These are phyloP conservation scores for Sarcophaga peregrina DNA, from an alignment of 1,140 invertebrate genomes.

Conservation along the genomic window DNA sequence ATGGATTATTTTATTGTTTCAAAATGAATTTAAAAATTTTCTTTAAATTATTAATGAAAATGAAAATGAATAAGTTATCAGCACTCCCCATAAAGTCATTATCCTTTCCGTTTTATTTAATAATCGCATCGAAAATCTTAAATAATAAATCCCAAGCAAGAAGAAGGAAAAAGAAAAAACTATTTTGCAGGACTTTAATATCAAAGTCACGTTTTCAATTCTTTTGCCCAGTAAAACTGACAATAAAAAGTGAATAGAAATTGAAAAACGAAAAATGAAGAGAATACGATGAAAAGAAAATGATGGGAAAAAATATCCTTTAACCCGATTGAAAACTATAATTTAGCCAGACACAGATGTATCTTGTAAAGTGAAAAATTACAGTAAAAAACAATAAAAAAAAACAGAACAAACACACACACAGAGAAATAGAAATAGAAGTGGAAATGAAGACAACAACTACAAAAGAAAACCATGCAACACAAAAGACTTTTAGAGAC, in stretches of 20 bases:
- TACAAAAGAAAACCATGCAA: neutral
- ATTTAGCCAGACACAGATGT: conserved; percentile 4
- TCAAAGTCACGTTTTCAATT: conserved; percentile 10
- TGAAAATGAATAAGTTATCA: neutral
- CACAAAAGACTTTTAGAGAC: neutral
- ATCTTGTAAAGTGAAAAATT: neutral
- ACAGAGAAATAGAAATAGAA: neutral
- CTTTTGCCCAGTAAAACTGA: neutral
- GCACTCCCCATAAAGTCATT: neutral
- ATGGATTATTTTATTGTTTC: no score
- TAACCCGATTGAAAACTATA: conserved; percentile 15
- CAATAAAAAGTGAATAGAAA: neutral
- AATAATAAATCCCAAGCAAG: no score
- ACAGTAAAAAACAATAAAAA: neutral
- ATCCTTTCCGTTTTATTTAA: neutral
- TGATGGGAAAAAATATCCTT: neutral
- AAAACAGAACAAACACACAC: neutral
- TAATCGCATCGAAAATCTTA: neutral
- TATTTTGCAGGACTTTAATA: conserved; percentile 6
- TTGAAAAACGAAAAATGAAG: no score
- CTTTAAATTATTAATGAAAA: neutral
- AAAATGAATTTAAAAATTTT: neutral
- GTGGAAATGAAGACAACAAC: neutral
- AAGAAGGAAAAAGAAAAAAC: neutral
- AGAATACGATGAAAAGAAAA: no score